phyloP scores from a whole-genome alignment of 2,888 invertebrate species.

The Myopa tessellatipennis region DNA sequence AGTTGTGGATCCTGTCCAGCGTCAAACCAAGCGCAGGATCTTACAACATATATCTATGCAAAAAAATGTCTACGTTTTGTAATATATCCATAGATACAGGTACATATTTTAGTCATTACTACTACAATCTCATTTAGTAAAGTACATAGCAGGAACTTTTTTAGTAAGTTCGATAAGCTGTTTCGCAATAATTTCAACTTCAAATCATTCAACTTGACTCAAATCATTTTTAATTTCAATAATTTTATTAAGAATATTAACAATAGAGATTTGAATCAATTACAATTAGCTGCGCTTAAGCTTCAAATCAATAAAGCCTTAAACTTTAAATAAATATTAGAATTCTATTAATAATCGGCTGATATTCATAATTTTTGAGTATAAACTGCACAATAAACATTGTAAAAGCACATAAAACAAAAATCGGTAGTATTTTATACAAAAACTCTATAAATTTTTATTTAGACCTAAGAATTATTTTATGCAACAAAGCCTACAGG shows the following conservation, averaged over 20 bases:
- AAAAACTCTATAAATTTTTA: too few relatives aligned
- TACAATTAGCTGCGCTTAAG: constrained; percentile 41
- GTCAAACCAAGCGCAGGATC: neutral
- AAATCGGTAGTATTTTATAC: too few relatives aligned
- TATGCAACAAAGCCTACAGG: neutral
- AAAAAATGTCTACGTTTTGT: neutral
- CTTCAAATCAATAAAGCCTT: neutral
- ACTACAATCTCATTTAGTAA: neutral
- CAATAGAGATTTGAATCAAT: constrained; percentile 29
- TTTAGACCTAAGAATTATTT: too few relatives aligned
- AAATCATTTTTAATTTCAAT: constrained; percentile 1
- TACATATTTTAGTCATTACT: neutral
- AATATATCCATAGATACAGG: neutral
- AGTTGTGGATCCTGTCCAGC: constrained; percentile 26
- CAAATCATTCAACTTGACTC: neutral
- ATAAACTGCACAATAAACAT: constrained; percentile 4
- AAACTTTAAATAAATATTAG: neutral
- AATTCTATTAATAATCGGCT: constrained; percentile 1
- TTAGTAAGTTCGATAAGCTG: neutral
- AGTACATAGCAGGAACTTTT: neutral
- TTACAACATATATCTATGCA: neutral
- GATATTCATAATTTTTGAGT: neutral
- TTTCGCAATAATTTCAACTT: neutral
- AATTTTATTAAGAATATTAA: neutral
- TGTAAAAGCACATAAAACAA: neutral